These are phyloP conservation scores for Micromussa lordhowensis DNA, from an alignment of 92 coral and sea anemone genomes.

Conservation along the genomic window DNA sequence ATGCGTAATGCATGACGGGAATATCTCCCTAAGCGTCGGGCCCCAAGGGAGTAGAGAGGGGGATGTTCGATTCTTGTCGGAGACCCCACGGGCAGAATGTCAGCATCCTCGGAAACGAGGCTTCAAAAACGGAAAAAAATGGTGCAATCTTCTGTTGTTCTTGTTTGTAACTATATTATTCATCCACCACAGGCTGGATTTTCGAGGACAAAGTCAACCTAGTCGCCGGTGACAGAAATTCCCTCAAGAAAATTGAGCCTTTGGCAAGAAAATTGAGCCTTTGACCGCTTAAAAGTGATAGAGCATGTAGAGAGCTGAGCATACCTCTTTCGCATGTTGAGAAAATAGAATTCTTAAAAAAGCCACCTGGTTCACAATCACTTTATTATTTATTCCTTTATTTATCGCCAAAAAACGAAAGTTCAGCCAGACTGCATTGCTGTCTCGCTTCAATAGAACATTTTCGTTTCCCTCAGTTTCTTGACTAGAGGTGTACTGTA, in stretches of 20 bases:
- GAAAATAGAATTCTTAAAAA: neutral
- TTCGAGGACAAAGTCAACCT: too few species aligned
- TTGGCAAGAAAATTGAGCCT: neutral
- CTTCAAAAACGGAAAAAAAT: neutral
- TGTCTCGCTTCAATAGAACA: neutral
- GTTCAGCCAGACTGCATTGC: neutral
- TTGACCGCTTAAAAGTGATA: neutral
- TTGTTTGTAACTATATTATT: too few species aligned
- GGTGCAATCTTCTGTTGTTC: too few species aligned
- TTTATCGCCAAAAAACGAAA: neutral
- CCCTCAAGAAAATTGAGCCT: too few species aligned
- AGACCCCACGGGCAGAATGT: neutral
- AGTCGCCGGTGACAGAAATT: neutral
- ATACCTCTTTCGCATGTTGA: too few species aligned
- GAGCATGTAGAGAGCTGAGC: neutral
- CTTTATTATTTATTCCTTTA: neutral
- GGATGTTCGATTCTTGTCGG: neutral
- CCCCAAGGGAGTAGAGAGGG: neutral
- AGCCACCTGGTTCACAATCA: constrained; percentile 22
- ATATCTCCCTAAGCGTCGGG: neutral
- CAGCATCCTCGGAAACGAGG: neutral
- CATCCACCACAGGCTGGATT: too few species aligned
- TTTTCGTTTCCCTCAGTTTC: constrained; percentile 10
- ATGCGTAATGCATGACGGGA: constrained; percentile 9
- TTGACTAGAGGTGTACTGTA: too few species aligned